A percentile compares a stretch with the other conserved stretches of the same genome.
phyloP scores from a whole-genome alignment of 2,888 invertebrate genomes.

The Parapristionchus giblindavisi region DNA sequence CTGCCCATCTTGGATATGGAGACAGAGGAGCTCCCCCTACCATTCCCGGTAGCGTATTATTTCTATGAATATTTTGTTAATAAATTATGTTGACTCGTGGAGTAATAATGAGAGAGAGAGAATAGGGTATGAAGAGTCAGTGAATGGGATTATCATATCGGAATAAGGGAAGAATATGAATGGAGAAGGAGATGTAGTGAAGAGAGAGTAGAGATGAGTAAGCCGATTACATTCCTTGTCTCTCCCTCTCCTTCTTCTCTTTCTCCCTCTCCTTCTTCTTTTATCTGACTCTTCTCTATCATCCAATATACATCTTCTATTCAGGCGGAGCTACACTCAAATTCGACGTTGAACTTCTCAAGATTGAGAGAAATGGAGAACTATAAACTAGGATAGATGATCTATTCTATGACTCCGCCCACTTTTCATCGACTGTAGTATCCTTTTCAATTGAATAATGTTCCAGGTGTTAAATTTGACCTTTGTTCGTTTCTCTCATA shows the following conservation, averaged over 20 bases:
- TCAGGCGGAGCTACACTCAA: conserved; percentile 54
- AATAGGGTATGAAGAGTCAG: conserved; percentile 10
- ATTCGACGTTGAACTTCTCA: conserved; percentile 68
- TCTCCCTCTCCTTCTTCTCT: neutral
- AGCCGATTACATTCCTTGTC: conserved; percentile 22
- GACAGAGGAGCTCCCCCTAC: conserved; percentile 83
- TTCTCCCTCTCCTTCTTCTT: neutral
- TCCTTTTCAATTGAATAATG: too few relatives aligned
- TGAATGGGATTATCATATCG: conserved; percentile 31
- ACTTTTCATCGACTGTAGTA: too few relatives aligned
- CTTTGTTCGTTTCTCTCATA: too few relatives aligned
- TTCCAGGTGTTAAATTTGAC: too few relatives aligned
- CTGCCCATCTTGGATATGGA: conserved; percentile 86
- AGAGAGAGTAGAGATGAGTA: conserved; percentile 26
- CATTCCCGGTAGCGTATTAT: conserved; percentile 77
- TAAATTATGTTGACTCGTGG: too few relatives aligned
- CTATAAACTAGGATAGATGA: conserved; percentile 48
- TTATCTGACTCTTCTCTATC: neutral
- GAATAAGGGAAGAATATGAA: conserved; percentile 13
- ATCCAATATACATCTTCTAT: conserved; percentile 5
- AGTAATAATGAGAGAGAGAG: neutral
- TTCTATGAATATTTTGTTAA: too few relatives aligned
- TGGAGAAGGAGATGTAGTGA: conserved; percentile 3
- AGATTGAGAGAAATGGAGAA: conserved; percentile 57
- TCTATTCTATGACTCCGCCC: neutral